Evolutionary conservation across 2,888 invertebrate species (phyloP), one percentile per base, ranked within the genome.

Genomic region (Adela reaumurella): DNA sequence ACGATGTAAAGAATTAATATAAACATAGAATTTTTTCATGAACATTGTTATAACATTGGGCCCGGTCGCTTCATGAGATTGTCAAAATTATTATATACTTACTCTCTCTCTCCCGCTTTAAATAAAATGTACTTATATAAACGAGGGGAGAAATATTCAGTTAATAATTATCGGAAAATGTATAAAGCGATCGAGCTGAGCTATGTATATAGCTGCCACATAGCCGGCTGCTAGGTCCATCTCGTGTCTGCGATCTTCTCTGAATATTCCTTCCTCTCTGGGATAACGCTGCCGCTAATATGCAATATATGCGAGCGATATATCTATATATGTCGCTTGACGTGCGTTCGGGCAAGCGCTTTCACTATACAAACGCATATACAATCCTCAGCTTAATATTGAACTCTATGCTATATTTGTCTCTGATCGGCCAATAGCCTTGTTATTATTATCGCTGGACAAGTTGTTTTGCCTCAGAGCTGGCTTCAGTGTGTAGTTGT

Each of bases 401-500:
- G 24, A 46, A 71, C n/a, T 67, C 70, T 78, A 74, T 74, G 77
- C 78, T 76, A 71, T 43, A 73, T 70, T 53, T 70, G 72, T 73
- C 72, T 72, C 71, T n/a, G 70, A 68, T 73, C 70, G 72, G 72
- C 71, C 64, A 68, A 68, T 71, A 73, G 68, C 71, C 66, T 63
- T 71, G 68, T 68, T 73, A 68, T 68, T 68, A 61, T 62, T 66
- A 64, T 74, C 74, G 74, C 70, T 69, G 71, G 65, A 71, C 67
- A 70, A 70, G 76, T 76, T 74, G 73, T 71, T 67, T 66, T 65
- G 69, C 73, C 68, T 71, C 73, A 68, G 65, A 69, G 74, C 74
- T 74, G 71, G 77, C 78, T 78, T 78, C 70, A 72, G 68, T 77
- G 77, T 78, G 77, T 77, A 78, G 76, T 73, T 73, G 65, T 68